Base-by-base conservation (phyloP, 2,113 vertebrate genomes). In the Cochlearius cochlearius region DNA sequence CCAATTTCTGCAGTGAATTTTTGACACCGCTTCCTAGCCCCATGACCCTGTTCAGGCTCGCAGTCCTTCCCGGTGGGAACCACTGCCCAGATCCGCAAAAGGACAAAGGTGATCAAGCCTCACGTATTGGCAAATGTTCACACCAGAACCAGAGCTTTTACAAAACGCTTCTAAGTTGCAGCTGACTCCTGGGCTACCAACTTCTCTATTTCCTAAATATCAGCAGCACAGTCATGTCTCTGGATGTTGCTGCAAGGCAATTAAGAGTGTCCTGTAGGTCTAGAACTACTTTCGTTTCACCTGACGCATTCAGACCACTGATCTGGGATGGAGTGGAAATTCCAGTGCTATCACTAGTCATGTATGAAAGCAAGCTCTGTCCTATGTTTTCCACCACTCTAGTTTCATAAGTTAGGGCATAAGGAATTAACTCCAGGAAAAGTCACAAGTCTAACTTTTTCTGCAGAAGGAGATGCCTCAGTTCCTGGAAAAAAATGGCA, bases 1-100 rank as follows among this genome's bases (percentile, higher is more conserved):
- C 36, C 29, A 15, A 53, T n/a, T 72, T 73, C 47, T 11, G 2
- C 58, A 62, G 39, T 15, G 34, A 62, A 47, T 32, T 80, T 80
- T 25, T 58, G 30, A 49, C 23, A 11, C 21, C 26, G 6, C 8
- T 56, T 64, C 45, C 10, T 12, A 25, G 45, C 10, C 27, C 26
- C 0, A 0, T 7, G 14, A 41, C 21, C 21, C 53, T 19, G 12
- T 80, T 53, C 26, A 45, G 32, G 15, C n/a, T 49, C 2, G 0
- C 1, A 15, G 34, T 25, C 59, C 50, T 52, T 68, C 27, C 12
- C 2, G 1, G 10, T 27, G 55, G 55, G 17, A 64, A 41, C 39
- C 63, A 49, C 36, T 62, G 36, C 50, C 15, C 53, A 36, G 9
- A 53, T 39, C 45, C 79, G 63, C n/a, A 47, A 12, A 34, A 77